Evolutionary conservation across 2,888 invertebrate genomes (phyloP).

Genomic region (Spialia ferax): DNA sequence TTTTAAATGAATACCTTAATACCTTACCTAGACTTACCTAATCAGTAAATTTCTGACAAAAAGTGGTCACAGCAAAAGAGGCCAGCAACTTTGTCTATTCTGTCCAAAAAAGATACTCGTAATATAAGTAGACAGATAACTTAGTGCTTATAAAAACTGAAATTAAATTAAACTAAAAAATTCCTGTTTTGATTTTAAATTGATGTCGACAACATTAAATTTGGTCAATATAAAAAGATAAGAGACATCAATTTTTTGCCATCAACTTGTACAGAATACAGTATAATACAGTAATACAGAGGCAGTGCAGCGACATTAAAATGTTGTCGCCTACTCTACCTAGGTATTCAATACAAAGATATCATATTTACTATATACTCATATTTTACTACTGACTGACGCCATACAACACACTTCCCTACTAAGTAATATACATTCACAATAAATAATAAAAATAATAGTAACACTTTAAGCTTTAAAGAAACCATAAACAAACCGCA

Average conservation of each 20-base stretch:
- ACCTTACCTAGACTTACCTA: too few relatives aligned
- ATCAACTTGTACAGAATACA: background rate
- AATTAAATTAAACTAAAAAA: background rate
- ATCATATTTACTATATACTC: too few relatives aligned
- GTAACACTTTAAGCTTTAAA: too few relatives aligned
- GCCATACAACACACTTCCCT: too few relatives aligned
- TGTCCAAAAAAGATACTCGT: too few relatives aligned
- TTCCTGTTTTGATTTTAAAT: background rate
- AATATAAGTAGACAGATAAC: background rate
- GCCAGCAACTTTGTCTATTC: too few relatives aligned
- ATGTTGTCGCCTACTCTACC: background rate
- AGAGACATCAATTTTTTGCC: constrained; percentile 1
- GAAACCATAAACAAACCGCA: constrained; percentile 7
- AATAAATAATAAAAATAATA: background rate
- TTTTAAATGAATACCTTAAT: too few relatives aligned
- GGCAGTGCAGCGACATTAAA: background rate
- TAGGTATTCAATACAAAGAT: background rate
- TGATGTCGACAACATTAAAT: background rate
- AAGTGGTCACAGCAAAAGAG: too few relatives aligned
- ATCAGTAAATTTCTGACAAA: too few relatives aligned
- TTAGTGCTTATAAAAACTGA: background rate
- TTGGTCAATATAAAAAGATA: background rate
- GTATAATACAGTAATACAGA: background rate
- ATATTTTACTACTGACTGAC: too few relatives aligned
- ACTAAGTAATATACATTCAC: too few relatives aligned